Percentiles rank a stretch among this genome's conserved stretches.
phyloP scores from a whole-genome alignment of 2,797 vertebrate species.

The Sebastes nivosus region DNA sequence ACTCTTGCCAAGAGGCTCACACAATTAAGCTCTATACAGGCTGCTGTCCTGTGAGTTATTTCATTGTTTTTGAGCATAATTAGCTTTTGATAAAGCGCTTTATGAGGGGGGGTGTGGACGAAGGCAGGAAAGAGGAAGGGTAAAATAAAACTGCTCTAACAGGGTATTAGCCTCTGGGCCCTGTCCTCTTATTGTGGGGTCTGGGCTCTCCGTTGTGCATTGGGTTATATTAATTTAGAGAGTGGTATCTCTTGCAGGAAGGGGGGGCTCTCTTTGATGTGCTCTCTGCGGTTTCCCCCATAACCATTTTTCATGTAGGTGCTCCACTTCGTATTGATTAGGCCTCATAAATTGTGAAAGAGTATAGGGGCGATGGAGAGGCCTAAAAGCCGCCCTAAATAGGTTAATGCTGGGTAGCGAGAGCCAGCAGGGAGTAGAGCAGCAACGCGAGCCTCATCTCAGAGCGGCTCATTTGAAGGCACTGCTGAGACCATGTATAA shows the following conservation, averaged over 20 bases:
- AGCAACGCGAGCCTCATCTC: constrained; percentile 46
- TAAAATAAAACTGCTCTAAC: constrained; percentile 63
- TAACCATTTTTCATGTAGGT: constrained; percentile 68
- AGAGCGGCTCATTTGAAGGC: constrained; percentile 49
- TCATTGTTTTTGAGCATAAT: constrained; percentile 73
- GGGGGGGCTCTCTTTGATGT: constrained; percentile 35
- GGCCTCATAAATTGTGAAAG: constrained; percentile 80
- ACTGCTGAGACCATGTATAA: constrained; percentile 60
- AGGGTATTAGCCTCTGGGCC: constrained; percentile 49
- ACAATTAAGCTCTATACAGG: constrained; percentile 38
- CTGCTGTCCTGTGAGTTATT: constrained; percentile 64
- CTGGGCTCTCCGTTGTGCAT: constrained; percentile 48
- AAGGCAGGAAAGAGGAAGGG: constrained; percentile 50
- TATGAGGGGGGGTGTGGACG: constrained; percentile 39
- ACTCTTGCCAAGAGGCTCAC: constrained; percentile 55
- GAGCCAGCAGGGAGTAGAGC: constrained; percentile 45
- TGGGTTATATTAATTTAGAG: constrained; percentile 62
- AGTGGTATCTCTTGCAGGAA: constrained; percentile 53
- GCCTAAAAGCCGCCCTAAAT: constrained; percentile 74
- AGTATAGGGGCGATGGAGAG: constrained; percentile 58
- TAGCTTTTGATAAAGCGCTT: constrained; percentile 66
- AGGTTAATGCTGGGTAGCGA: constrained; percentile 63
- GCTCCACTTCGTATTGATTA: constrained; percentile 82
- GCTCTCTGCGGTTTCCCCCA: constrained; percentile 28
- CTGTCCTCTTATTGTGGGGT: constrained; percentile 22